Evolutionary conservation across 2,797 vertebrate genomes (phyloP), one percentile per base, ranked within the genome.

Genomic region (Remorina albescens): DNA sequence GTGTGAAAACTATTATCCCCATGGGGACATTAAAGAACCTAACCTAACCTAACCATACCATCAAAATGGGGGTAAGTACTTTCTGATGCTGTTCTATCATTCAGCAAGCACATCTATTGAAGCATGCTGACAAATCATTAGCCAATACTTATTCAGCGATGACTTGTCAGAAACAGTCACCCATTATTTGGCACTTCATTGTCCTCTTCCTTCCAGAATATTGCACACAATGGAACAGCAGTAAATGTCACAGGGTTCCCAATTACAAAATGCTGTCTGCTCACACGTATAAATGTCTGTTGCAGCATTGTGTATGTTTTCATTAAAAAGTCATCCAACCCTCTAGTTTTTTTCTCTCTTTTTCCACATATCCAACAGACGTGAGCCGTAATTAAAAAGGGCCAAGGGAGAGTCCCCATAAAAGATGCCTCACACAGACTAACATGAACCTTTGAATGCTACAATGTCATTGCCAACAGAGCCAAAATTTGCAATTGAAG

Each of bases 401-500:
- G 39, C 36, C 28, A 41, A 30, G 44, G 49, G 11, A 30, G 39
- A 67, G 32, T 58, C 30, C 32, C 34, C 36, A 49, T 23, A 34
- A 21, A 21, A 18, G 62, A 32, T 65, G 54, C 55, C 23, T 46
- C 9, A 21, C 8, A 59, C 5, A 30, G 25, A 36, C 56, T 47
- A n/a, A 39, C 25, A 66, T 63, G 37, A 59, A 10, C 32, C 19
- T 50, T 61, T 51, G 10, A 41, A 65, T 56, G 32, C 34, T 50
- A 15, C 55, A 47, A 60, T 36, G 59, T 36, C 46, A 23, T 21
- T 63, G 55, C 69, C 59, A 7, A n/a, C 30, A 19, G 16, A 21
- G 63, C 56, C 63, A 42, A 64, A 47, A 63, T 67, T 51, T 15
- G 32, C 2, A 4, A 75, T 34, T 64, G 42, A 49, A 58, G 53